phyloP scores from a whole-genome alignment of 2,888 invertebrate species.

The Cantharis lateralis region DNA sequence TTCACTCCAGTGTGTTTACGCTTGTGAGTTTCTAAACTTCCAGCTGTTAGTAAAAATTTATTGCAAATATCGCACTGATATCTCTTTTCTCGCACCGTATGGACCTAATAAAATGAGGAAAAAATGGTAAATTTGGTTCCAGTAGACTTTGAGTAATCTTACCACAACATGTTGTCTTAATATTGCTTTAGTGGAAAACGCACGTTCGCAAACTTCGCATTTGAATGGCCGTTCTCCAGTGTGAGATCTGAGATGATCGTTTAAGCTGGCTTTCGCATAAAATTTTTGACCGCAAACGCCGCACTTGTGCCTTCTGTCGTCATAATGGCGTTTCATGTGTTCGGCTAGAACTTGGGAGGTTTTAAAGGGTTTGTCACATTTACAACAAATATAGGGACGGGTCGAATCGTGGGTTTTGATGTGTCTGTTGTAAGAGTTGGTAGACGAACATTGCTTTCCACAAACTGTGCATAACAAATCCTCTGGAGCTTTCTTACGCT shows the following conservation, averaged over 20 bases:
- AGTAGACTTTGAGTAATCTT: constrained; percentile 12
- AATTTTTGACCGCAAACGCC: constrained; percentile 38
- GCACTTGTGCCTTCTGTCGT: constrained; percentile 39
- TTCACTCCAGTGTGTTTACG: constrained; percentile 48
- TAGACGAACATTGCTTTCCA: constrained; percentile 34
- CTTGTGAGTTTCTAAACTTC: constrained; percentile 45
- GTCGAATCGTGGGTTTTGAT: constrained; percentile 35
- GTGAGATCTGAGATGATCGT: constrained; percentile 41
- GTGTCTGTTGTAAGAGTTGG: constrained; percentile 37
- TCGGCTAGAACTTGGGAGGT: constrained; percentile 38
- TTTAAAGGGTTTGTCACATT: constrained; percentile 40
- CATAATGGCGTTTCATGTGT: constrained; percentile 40
- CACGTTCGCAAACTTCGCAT: constrained; percentile 49
- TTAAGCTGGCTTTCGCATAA: constrained; percentile 38
- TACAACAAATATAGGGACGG: constrained; percentile 35
- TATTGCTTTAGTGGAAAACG: constrained; percentile 38
- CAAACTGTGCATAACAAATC: constrained; percentile 32
- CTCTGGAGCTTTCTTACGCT: constrained; percentile 27
- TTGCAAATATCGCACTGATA: constrained; percentile 39
- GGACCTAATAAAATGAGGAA: constrained; percentile 30
- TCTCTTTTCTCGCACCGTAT: constrained; percentile 37
- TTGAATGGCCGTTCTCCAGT: constrained; percentile 59
- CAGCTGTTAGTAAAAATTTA: constrained; percentile 35
- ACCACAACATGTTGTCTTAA: constrained; percentile 38
- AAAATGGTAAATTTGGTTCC: neutral